A percentile compares a stretch with the other conserved stretches of the same genome.
These are phyloP conservation scores for Phthorimaea operculella DNA, from an alignment of 1,140 invertebrate genomes.

Conservation along the genomic window DNA sequence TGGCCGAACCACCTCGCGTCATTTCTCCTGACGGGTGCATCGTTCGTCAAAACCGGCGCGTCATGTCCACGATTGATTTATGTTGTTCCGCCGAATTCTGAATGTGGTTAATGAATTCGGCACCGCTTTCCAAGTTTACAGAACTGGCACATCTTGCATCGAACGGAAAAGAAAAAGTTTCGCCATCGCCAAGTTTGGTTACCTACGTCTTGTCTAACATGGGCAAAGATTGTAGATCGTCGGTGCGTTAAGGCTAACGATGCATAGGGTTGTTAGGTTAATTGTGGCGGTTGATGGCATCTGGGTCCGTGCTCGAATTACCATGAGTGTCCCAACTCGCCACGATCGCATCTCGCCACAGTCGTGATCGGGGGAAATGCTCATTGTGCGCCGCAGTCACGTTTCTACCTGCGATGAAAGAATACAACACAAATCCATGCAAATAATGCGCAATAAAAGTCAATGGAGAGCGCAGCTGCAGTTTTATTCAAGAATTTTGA, in stretches of 20 bases:
- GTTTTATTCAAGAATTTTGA: conserved; percentile 18
- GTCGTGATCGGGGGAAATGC: conserved; percentile 45
- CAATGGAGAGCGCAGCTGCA: conserved; percentile 23
- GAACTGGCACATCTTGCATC: no score
- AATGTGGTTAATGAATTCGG: no score
- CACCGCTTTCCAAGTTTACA: no score
- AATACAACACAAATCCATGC: conserved; percentile 26
- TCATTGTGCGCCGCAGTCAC: conserved; percentile 41
- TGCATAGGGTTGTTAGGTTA: conserved; percentile 29
- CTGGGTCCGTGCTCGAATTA: conserved; percentile 23
- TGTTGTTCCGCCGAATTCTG: conserved; percentile 3
- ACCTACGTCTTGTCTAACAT: no score
- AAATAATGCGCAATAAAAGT: conserved; percentile 32
- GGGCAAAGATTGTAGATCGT: not conserved
- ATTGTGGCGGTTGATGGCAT: conserved; percentile 28
- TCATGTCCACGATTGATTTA: conserved; percentile 19
- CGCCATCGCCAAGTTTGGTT: no score
- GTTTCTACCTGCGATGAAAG: conserved; percentile 31
- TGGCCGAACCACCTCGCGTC: conserved; percentile 16
- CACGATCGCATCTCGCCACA: conserved; percentile 31
- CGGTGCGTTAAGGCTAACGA: conserved; percentile 12
- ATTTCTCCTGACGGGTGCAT: conserved; percentile 12
- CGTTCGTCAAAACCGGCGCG: conserved; percentile 21
- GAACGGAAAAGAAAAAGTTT: no score
- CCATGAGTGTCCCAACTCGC: conserved; percentile 24